phyloP scores from a whole-genome alignment of 2,888 invertebrate genomes.

The Conchocele bisecta region DNA sequence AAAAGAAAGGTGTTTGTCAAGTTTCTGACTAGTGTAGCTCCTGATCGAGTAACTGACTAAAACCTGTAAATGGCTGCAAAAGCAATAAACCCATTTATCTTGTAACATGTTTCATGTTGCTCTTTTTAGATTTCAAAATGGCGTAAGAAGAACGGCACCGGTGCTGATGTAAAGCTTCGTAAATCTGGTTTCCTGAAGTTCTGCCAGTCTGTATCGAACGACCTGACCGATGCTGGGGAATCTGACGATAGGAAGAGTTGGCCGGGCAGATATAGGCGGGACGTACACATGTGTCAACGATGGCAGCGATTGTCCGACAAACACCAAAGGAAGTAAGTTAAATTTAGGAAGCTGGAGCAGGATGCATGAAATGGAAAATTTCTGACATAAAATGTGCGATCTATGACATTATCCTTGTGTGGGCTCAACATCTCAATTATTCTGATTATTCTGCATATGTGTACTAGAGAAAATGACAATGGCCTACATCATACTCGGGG shows the following conservation, averaged over 20 bases:
- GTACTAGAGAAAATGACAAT: too few species aligned
- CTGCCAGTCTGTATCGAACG: slow-evolving; percentile 47
- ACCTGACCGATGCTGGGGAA: slow-evolving; percentile 12
- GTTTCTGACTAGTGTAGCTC: too few species aligned
- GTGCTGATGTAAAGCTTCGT: slow-evolving; percentile 16
- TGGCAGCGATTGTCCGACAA: slow-evolving; percentile 88
- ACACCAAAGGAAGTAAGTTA: slow-evolving; percentile 84
- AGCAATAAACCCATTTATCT: neutral
- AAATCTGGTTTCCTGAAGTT: slow-evolving; percentile 72
- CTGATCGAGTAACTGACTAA: neutral
- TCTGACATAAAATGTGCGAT: slow-evolving; percentile 28
- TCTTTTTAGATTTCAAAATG: slow-evolving; percentile 71
- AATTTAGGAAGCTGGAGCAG: too few species aligned
- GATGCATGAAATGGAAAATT: too few species aligned
- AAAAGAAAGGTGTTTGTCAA: too few species aligned
- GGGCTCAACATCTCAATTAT: too few species aligned
- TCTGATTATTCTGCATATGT: too few species aligned
- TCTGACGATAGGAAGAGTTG: neutral
- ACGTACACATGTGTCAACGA: slow-evolving; percentile 84
- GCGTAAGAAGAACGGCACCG: slow-evolving; percentile 58
- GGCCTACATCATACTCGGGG: too few species aligned
- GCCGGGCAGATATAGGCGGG: slow-evolving; percentile 17
- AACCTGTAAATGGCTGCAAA: neutral
- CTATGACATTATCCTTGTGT: too few species aligned
- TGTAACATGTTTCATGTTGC: neutral